Conservation (phyloP, 2,888 invertebrate species). For the Ptilodon capucinus region DNA sequence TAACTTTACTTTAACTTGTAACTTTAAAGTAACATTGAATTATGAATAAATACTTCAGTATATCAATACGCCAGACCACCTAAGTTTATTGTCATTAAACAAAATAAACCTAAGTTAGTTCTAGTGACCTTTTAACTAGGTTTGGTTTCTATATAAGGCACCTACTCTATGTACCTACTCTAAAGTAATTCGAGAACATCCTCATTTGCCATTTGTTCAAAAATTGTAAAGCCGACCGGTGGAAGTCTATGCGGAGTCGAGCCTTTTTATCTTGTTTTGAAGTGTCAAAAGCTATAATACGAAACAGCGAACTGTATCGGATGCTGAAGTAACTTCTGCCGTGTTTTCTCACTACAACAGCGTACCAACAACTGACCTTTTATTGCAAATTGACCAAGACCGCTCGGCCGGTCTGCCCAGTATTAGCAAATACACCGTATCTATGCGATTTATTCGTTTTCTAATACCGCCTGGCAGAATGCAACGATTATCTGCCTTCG, state of each 20-base stretch:
- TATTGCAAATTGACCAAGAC: conserved; percentile 29
- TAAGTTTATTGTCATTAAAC: too few relatives aligned
- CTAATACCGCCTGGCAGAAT: conserved; percentile 64
- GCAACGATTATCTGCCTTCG: conserved; percentile 48
- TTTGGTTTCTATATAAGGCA: too few relatives aligned
- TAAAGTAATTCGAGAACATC: too few relatives aligned
- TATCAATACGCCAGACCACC: too few relatives aligned
- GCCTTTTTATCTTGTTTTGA: not conserved
- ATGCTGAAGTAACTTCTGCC: not conserved
- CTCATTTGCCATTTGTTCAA: too few relatives aligned
- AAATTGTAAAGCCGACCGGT: too few relatives aligned
- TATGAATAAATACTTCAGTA: too few relatives aligned
- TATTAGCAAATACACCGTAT: conserved; percentile 64
- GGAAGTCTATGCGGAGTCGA: not conserved
- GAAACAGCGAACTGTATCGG: not conserved
- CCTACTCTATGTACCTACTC: too few relatives aligned
- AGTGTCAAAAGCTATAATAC: not conserved
- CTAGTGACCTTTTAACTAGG: too few relatives aligned
- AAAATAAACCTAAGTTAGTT: too few relatives aligned
- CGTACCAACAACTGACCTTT: conserved; percentile 26
- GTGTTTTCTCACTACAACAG: conserved; percentile 3
- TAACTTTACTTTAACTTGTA: too few relatives aligned
- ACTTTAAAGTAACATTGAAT: too few relatives aligned
- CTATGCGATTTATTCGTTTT: conserved; percentile 73
- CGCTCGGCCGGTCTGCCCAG: conserved; percentile 24